Conservation (phyloP, 1,140 invertebrate genomes). For the Eupristina koningsbergeri region DNA sequence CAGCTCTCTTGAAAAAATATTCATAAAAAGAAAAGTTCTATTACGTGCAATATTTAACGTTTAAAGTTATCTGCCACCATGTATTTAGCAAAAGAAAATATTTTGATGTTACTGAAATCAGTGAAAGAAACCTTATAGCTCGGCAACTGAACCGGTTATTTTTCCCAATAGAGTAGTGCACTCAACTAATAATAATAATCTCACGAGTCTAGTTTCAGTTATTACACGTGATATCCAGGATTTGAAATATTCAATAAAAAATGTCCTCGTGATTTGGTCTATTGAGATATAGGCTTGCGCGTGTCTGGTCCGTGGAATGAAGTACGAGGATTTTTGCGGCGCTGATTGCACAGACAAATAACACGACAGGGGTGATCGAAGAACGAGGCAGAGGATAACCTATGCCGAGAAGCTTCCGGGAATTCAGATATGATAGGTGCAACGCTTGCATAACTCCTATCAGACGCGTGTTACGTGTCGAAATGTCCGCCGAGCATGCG, state of each 20-base stretch:
- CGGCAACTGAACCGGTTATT: background rate
- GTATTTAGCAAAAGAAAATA: background rate
- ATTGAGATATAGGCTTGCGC: too few relatives aligned
- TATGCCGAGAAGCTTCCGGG: background rate
- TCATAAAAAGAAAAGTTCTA: too few relatives aligned
- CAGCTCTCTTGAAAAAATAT: too few relatives aligned
- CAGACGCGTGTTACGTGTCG: slow-evolving; percentile 5
- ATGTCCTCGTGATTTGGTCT: background rate
- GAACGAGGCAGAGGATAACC: background rate
- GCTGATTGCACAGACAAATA: slow-evolving; percentile 2
- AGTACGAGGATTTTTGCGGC: background rate
- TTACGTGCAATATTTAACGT: background rate
- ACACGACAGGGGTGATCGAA: background rate
- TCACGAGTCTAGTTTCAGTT: background rate
- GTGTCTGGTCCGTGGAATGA: background rate
- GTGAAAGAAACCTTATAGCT: background rate
- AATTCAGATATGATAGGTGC: background rate
- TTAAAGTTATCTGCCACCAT: background rate
- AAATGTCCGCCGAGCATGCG: background rate
- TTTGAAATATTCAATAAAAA: background rate
- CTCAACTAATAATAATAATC: background rate
- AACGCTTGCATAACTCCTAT: background rate
- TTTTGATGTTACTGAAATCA: background rate
- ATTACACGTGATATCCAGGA: background rate
- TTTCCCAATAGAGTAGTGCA: background rate